Evolutionary conservation across 2,797 vertebrate species (phyloP).

Genomic region (Oreochromis mossambicus): DNA sequence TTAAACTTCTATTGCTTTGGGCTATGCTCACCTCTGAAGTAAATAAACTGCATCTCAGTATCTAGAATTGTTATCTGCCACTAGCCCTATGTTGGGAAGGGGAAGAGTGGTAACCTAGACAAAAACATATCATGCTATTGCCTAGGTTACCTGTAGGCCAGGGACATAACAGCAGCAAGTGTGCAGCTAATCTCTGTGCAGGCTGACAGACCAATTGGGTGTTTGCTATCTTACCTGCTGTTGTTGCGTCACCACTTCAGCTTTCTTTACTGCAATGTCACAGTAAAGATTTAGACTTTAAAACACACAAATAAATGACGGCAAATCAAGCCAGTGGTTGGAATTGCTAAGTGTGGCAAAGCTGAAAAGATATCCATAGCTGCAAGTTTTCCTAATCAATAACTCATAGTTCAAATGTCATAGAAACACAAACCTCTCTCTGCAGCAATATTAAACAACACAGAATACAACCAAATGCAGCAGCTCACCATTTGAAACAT

Average conservation of each 20-base stretch:
- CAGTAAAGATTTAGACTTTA: not conserved
- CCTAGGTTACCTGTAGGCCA: not conserved
- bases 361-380: not conserved
- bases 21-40: not conserved
- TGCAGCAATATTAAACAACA: not conserved
- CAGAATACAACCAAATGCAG: not conserved
- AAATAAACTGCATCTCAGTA: not conserved
- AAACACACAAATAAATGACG: not conserved
- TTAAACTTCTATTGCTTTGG: not conserved
- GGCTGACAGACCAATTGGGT: not conserved
- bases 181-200: not conserved
- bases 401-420: not conserved
- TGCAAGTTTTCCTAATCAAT: not conserved
- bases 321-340: too few species aligned
- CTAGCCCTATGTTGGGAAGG: fast-evolving
- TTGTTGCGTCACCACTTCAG: not conserved
- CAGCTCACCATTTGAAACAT: not conserved
- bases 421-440: not conserved
- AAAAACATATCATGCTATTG: not conserved
- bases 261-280: not conserved
- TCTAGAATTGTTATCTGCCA: not conserved
- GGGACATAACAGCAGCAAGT: not conserved
- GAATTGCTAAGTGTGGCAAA: not conserved
- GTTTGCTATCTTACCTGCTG: not conserved
- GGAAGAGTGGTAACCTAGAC: not conserved